Percentiles rank a stretch among this genome's conserved stretches.
These are phyloP conservation scores for Agrochola lychnidis DNA, from an alignment of 2,888 invertebrate species.

Conservation along the genomic window DNA sequence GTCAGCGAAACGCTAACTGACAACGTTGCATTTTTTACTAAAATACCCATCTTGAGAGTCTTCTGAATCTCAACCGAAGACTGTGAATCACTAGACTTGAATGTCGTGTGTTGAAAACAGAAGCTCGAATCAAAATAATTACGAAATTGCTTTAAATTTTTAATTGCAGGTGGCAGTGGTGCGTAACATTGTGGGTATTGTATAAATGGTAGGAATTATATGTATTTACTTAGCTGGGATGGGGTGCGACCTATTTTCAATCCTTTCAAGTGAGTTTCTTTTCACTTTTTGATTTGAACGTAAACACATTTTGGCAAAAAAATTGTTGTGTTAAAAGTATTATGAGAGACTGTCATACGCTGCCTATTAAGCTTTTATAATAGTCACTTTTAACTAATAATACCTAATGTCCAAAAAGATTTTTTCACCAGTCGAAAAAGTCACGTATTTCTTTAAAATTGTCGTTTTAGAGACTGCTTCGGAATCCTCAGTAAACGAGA, in stretches of 20 bases:
- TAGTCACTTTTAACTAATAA: background rate
- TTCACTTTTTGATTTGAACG: background rate
- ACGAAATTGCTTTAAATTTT: constrained; percentile 61
- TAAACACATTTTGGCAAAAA: background rate
- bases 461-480: background rate
- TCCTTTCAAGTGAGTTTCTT: background rate
- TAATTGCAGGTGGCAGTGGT: constrained; percentile 70
- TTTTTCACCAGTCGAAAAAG: too few relatives aligned
- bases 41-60: constrained; percentile 71
- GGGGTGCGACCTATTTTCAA: too few relatives aligned
- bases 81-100: constrained; percentile 9
- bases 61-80: background rate
- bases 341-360: background rate
- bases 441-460: too few relatives aligned
- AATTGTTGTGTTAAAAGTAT: background rate
- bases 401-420: background rate
- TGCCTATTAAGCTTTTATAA: background rate
- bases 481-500: background rate
- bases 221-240: background rate
- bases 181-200: constrained; percentile 60
- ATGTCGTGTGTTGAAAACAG: constrained; percentile 24
- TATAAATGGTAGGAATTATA: background rate
- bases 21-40: constrained; percentile 77
- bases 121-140: constrained; percentile 65
- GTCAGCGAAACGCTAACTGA: constrained; percentile 81